Evolutionary conservation across 2,797 vertebrate genomes (phyloP).

Genomic region (Ispidina picta): DNA sequence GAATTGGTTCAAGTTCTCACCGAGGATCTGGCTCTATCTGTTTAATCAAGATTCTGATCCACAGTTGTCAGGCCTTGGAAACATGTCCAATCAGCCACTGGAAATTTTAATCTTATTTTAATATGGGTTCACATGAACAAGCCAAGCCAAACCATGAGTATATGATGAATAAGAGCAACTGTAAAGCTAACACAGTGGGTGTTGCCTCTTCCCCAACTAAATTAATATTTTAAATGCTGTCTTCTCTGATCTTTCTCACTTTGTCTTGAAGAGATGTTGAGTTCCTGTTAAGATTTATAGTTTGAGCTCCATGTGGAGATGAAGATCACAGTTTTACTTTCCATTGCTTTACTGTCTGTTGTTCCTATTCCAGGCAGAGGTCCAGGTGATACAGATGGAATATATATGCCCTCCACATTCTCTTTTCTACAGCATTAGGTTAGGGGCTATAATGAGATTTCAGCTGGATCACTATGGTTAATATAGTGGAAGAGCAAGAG

Average conservation of each 20-base stretch:
- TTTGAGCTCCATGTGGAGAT: conserved; percentile 16
- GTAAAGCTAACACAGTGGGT: not conserved
- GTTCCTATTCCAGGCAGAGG: conserved; percentile 17
- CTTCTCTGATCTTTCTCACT: not conserved
- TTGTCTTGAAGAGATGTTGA: not conserved
- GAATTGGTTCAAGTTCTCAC: not conserved
- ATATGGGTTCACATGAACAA: not conserved
- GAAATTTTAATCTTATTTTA: conserved; percentile 39
- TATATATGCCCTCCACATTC: conserved; percentile 8
- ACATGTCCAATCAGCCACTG: not conserved
- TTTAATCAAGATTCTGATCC: not conserved
- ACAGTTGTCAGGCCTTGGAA: not conserved
- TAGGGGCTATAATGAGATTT: conserved; percentile 16
- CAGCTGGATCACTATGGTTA: not conserved
- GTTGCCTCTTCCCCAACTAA: not conserved
- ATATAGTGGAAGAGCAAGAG: not conserved
- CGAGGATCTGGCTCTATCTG: conserved; percentile 2
- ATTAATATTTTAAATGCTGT: not conserved
- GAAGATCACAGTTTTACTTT: conserved; percentile 9
- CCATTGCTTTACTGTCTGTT: conserved; percentile 18
- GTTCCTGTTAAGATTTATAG: not conserved
- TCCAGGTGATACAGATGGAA: conserved; percentile 35
- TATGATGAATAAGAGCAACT: not conserved
- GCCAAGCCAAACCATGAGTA: not conserved
- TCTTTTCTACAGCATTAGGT: not conserved